These are phyloP conservation scores for Drosophila kikkawai DNA, from an alignment of 1,140 invertebrate genomes.

Conservation along the genomic window DNA sequence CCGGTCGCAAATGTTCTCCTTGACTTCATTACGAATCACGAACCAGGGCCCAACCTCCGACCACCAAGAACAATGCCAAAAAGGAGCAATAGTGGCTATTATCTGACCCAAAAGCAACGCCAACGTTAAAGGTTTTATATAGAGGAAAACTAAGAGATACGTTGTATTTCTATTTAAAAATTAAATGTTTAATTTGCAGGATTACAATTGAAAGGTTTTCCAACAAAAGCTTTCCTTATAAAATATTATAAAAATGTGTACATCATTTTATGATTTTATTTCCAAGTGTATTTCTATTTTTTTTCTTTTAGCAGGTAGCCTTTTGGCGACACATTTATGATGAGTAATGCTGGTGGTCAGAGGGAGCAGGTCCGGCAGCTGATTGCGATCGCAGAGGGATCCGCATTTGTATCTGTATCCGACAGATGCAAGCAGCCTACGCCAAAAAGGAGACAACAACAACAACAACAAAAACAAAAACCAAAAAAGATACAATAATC, in stretches of 20 bases:
- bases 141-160: slow-evolving; percentile 1
- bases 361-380: slow-evolving; percentile 59
- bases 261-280: background rate
- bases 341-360: slow-evolving; percentile 67
- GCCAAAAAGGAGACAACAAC: slow-evolving; percentile 16
- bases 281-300: slow-evolving; percentile 5
- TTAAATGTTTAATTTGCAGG: too few species aligned
- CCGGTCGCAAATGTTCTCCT: slow-evolving; percentile 74
- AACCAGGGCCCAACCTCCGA: slow-evolving; percentile 59
- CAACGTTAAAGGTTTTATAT: slow-evolving; percentile 48
- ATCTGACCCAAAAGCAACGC: slow-evolving; percentile 72
- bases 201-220: too few species aligned
- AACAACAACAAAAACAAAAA: background rate
- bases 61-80: slow-evolving; percentile 75
- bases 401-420: slow-evolving; percentile 38
- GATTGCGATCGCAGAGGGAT: slow-evolving; percentile 49
- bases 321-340: slow-evolving; percentile 65
- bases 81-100: slow-evolving; percentile 56
- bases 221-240: background rate
- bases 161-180: too few species aligned
- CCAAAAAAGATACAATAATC: slow-evolving; percentile 27
- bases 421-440: slow-evolving; percentile 55
- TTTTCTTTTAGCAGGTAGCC: slow-evolving; percentile 27
- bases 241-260: background rate
- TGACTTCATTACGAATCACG: slow-evolving; percentile 81